phyloP scores from a whole-genome alignment of 2,888 invertebrate species.

The Napeogenes inachia region DNA sequence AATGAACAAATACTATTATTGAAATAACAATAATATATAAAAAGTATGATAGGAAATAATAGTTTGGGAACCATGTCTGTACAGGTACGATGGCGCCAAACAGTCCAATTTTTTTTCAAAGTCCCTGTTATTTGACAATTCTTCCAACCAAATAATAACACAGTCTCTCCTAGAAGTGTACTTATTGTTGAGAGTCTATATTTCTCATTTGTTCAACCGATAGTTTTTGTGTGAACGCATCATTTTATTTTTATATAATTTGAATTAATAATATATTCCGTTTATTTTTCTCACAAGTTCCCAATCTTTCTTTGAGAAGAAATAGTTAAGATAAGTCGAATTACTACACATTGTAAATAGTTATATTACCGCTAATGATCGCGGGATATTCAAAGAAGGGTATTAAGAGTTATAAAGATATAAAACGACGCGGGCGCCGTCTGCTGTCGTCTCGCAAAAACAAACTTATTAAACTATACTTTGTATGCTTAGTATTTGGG shows the following conservation, averaged over 20 bases:
- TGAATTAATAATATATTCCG: no score
- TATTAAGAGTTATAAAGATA: constrained; percentile 57
- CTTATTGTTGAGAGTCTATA: constrained; percentile 13
- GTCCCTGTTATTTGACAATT: constrained; percentile 46
- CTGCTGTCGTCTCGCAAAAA: constrained; percentile 14
- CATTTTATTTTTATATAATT: no score
- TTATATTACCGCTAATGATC: constrained; percentile 36
- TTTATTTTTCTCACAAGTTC: no score
- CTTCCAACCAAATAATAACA: constrained; percentile 37
- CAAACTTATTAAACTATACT: constrained; percentile 4
- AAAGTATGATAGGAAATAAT: not conserved
- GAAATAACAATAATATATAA: no score
- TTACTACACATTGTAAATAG: constrained; percentile 39
- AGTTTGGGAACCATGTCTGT: constrained; percentile 43
- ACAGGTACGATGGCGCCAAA: constrained; percentile 64
- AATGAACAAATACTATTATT: no score
- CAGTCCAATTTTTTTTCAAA: constrained; percentile 45
- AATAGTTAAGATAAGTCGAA: constrained; percentile 7
- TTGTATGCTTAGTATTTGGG: not conserved
- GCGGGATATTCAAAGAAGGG: constrained; percentile 38
- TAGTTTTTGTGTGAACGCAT: no score
- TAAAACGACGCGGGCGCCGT: constrained; percentile 38
- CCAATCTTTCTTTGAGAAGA: constrained; percentile 6
- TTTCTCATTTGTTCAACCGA: not conserved
- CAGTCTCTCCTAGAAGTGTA: constrained; percentile 22